A percentile compares a stretch with the other conserved stretches of the same genome.
Conservation (phyloP, 2,888 invertebrate species). For the Eristalis intricaria region DNA sequence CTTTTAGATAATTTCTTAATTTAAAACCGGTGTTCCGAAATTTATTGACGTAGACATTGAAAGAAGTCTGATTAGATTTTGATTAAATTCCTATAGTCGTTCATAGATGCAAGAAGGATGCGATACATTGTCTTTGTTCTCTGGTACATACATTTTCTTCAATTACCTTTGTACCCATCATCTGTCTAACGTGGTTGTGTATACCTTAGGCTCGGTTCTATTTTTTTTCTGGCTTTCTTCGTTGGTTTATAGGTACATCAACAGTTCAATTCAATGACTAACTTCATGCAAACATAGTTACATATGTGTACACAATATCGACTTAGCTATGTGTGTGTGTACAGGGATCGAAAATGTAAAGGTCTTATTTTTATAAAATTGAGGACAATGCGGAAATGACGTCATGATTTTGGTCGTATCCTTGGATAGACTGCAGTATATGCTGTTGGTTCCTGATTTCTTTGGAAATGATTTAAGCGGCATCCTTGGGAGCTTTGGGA, state of each 20-base stretch:
- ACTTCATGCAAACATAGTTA: not conserved
- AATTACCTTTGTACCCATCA: not conserved
- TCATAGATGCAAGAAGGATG: not conserved
- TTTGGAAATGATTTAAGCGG: not conserved
- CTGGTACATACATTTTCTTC: not conserved
- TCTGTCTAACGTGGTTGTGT: not conserved
- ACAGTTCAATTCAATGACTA: not conserved
- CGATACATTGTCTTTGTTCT: not conserved
- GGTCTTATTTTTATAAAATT: not conserved
- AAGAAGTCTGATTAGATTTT: not conserved
- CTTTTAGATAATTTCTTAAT: not conserved
- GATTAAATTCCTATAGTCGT: not conserved
- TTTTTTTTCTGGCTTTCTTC: not conserved
- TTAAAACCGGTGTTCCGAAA: not conserved
- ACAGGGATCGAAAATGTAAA: not conserved
- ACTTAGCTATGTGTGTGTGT: not conserved
- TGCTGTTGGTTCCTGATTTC: not conserved
- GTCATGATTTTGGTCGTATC: not conserved
- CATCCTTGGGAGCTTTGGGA: no score
- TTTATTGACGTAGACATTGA: not conserved
- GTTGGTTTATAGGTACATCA: not conserved
- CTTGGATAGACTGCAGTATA: not conserved
- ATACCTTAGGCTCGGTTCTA: not conserved
- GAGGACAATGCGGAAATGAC: not conserved
- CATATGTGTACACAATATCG: not conserved